phyloP scores from a whole-genome alignment of 2,888 invertebrate species.

The Pyrgus malvae region DNA sequence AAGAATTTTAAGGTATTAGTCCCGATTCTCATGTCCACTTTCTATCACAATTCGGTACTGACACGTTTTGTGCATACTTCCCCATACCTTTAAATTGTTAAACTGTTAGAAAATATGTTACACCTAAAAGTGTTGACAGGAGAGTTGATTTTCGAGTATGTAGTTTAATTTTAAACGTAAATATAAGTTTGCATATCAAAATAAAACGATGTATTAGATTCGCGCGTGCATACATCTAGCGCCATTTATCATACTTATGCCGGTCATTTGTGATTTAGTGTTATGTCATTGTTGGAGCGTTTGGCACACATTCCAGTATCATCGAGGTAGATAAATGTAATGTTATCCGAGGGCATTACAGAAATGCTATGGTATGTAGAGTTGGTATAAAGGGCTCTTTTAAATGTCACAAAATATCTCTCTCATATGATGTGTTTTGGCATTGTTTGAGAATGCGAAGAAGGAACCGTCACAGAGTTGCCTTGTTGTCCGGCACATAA shows the following conservation, averaged over 20 bases:
- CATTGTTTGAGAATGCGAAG: too few relatives aligned
- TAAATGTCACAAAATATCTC: too few relatives aligned
- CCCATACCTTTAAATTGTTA: not conserved
- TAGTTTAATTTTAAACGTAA: not conserved
- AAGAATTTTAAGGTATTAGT: conserved; percentile 11
- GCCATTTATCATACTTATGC: conserved; percentile 43
- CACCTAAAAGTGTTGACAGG: not conserved
- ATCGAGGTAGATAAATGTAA: conserved; percentile 13
- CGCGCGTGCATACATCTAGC: conserved; percentile 39
- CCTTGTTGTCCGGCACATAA: too few relatives aligned
- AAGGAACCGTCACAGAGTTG: too few relatives aligned
- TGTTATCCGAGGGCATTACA: conserved; percentile 1
- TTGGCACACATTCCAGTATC: conserved; percentile 28
- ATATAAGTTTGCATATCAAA: not conserved
- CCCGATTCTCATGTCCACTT: conserved; percentile 4
- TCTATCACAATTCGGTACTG: conserved; percentile 8
- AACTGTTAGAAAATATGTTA: not conserved
- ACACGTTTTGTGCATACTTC: conserved; percentile 13
- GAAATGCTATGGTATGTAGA: not conserved
- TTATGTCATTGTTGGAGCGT: conserved; percentile 36
- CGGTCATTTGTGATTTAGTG: conserved; percentile 36
- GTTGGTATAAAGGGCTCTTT: too few relatives aligned
- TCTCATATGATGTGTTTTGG: too few relatives aligned
- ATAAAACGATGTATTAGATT: conserved; percentile 31
- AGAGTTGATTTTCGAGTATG: not conserved